Percentiles rank a stretch among this genome's conserved stretches.
These are phyloP conservation scores for Colletes collaris DNA, from an alignment of 2,888 invertebrate species.

Conservation along the genomic window DNA sequence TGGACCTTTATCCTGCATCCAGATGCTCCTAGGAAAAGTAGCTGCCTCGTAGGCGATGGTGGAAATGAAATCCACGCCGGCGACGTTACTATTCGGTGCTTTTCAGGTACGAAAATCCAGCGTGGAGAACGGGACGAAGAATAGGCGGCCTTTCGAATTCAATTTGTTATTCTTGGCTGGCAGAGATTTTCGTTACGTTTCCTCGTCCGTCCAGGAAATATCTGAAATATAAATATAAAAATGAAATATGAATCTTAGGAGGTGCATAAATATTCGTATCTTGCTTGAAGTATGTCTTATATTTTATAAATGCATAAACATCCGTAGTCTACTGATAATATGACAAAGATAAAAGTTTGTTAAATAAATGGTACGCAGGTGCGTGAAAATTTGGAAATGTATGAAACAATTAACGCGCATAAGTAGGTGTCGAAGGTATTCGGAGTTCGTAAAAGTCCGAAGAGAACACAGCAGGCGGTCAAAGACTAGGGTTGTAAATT, in stretches of 20 bases:
- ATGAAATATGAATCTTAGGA: no score
- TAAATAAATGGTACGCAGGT: no score
- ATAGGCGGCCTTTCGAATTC: constrained; percentile 9
- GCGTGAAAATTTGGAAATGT: no score
- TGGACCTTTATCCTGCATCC: constrained; percentile 68
- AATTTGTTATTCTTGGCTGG: constrained; percentile 15
- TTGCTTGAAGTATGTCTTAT: no score
- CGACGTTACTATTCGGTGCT: constrained; percentile 14
- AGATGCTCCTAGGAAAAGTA: constrained; percentile 59
- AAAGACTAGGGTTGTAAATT: constrained; percentile 68
- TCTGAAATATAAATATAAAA: no score
- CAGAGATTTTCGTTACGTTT: no score
- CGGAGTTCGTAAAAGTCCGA: not conserved
- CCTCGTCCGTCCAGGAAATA: no score
- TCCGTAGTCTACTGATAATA: no score
- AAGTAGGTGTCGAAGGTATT: not conserved
- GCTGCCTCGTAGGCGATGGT: constrained; percentile 14
- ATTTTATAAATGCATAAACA: no score
- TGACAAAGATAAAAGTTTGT: no score
- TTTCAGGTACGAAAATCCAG: constrained; percentile 56
- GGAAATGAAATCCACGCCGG: not conserved
- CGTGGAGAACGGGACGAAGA: constrained; percentile 47
- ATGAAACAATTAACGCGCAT: no score
- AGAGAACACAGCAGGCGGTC: constrained; percentile 43
- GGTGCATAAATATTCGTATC: no score